Percentiles rank a stretch among this genome's conserved stretches.
phyloP scores from a whole-genome alignment of 2,113 vertebrate genomes.

The Centropus unirufus region DNA sequence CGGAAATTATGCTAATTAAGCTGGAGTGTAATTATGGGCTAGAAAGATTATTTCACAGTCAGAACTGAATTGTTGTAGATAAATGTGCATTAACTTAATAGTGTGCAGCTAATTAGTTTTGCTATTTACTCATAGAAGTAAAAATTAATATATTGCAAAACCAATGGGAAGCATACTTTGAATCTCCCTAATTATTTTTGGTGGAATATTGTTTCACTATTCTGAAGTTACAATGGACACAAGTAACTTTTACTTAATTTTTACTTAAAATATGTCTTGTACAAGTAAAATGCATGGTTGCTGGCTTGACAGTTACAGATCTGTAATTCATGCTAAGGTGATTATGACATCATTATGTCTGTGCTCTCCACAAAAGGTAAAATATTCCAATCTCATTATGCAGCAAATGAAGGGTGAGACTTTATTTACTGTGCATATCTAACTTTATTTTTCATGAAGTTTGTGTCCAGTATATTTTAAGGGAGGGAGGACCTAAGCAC shows the following conservation, averaged over 20 bases:
- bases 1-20: constrained; percentile 79
- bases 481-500: not conserved
- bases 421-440: not conserved
- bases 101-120: constrained; percentile 79
- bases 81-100: constrained; percentile 83
- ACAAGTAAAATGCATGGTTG: not conserved
- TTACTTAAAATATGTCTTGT: constrained; percentile 1
- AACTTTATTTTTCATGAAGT: not conserved
- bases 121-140: constrained; percentile 70
- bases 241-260: constrained; percentile 49
- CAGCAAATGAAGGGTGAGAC: not conserved
- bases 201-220: not conserved
- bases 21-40: constrained; percentile 80
- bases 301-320: not conserved
- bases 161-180: not conserved
- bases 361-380: not conserved
- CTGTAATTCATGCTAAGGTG: not conserved
- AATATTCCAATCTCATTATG: not conserved
- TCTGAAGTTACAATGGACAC: constrained; percentile 41
- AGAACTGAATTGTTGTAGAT: constrained; percentile 83
- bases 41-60: constrained; percentile 79
- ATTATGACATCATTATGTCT: not conserved
- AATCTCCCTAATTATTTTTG: constrained; percentile 45
- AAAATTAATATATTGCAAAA: constrained; percentile 5
- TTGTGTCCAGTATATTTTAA: not conserved